Evolutionary conservation across 2,888 invertebrate species (phyloP).

Genomic region (Pollenia amentaria): DNA sequence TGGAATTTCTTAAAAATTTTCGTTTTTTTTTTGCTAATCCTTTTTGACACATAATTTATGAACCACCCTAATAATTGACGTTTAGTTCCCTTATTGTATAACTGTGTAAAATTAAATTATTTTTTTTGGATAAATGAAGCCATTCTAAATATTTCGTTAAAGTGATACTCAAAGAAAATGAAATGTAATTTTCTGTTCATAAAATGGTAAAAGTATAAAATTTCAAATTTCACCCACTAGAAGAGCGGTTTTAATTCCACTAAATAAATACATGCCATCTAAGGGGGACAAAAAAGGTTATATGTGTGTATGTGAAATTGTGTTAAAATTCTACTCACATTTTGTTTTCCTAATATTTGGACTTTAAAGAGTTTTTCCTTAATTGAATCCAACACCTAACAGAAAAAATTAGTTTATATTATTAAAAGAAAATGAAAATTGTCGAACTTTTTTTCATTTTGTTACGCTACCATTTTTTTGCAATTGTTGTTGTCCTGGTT

Average conservation of each 20-base stretch:
- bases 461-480: background rate
- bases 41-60: too few relatives aligned
- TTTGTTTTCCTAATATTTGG: too few relatives aligned
- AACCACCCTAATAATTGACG: too few relatives aligned
- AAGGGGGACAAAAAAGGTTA: background rate
- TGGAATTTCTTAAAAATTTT: too few relatives aligned
- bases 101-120: slow-evolving; percentile 7
- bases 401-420: background rate
- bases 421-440: slow-evolving; percentile 2
- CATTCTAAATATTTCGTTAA: background rate
- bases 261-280: background rate
- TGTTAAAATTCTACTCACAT: too few relatives aligned
- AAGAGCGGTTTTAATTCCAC: background rate
- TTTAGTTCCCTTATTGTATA: background rate
- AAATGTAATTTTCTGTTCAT: slow-evolving; percentile 1
- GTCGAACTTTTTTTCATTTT: background rate
- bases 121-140: slow-evolving; percentile 19
- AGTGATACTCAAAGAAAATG: background rate
- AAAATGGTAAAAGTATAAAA: background rate
- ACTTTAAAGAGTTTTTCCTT: too few relatives aligned
- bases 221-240: background rate
- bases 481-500: background rate
- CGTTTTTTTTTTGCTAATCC: too few relatives aligned
- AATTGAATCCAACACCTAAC: background rate
- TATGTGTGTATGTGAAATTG: too few relatives aligned